These are phyloP conservation scores for Nibea coibor DNA, from an alignment of 2,113 vertebrate genomes.

Conservation along the genomic window DNA sequence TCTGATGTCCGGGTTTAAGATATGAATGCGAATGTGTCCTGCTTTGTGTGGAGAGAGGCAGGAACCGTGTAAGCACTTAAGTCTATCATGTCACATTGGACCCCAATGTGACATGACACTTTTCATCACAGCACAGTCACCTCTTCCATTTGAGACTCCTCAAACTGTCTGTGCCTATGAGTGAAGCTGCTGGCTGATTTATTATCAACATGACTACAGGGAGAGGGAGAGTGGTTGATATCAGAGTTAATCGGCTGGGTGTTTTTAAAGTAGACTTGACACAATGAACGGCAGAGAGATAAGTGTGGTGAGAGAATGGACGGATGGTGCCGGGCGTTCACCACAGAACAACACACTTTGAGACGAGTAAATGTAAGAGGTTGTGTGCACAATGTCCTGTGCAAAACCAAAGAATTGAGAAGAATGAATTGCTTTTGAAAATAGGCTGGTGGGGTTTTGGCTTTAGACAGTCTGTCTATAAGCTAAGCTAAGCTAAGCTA, in stretches of 20 bases:
- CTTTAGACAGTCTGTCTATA: too few species aligned
- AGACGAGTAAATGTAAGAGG: background rate
- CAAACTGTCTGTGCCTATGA: background rate
- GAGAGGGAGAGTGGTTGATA: conserved; percentile 7
- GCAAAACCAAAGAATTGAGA: background rate
- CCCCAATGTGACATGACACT: background rate
- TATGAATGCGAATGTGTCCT: background rate
- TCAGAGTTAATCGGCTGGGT: conserved; percentile 17
- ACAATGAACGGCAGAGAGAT: conserved; percentile 18
- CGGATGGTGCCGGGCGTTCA: background rate
- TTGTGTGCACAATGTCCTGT: background rate
- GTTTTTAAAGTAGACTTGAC: conserved; percentile 26
- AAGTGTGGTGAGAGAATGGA: conserved; percentile 19
- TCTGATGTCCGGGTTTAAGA: conserved; percentile 27
- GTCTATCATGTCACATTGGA: too few species aligned
- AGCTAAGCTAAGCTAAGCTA: too few species aligned
- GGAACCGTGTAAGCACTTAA: too few species aligned
- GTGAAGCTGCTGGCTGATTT: conserved; percentile 4
- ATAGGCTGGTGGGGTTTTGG: background rate
- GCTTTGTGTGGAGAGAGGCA: background rate
- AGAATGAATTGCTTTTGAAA: background rate
- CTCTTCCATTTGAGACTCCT: background rate
- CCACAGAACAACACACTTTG: background rate
- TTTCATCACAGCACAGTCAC: background rate
- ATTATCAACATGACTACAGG: conserved; percentile 4